phyloP scores from a whole-genome alignment of 2,797 vertebrate genomes.

The Sarcophilus harrisii region DNA sequence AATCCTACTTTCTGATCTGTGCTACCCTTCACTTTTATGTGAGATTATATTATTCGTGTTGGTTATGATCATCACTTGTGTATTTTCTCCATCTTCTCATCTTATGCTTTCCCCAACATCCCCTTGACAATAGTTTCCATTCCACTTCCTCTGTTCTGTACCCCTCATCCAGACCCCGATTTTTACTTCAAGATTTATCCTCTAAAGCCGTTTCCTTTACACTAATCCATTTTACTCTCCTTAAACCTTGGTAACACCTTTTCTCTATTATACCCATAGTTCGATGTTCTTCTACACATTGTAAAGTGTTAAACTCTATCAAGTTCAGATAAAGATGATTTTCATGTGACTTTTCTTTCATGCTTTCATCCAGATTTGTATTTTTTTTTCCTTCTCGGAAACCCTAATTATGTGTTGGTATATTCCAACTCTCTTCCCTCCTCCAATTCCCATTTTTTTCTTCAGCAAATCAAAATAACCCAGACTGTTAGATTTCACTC shows the following conservation, averaged over 20 bases:
- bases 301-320: background rate
- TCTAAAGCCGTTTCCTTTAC: background rate
- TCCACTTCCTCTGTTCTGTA: background rate
- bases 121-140: background rate
- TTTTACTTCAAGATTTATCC: too few species aligned
- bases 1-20: background rate
- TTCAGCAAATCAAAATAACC: background rate
- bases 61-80: background rate
- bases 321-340: background rate
- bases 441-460: background rate
- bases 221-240: background rate
- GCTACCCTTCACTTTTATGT: background rate
- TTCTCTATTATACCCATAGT: background rate
- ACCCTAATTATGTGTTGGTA: background rate
- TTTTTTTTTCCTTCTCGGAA: background rate
- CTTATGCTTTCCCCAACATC: background rate
- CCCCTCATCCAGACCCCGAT: background rate
- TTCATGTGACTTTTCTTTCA: background rate
- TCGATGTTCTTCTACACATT: background rate
- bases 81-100: background rate
- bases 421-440: background rate
- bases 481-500: too few species aligned
- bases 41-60: background rate
- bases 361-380: background rate
- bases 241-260: background rate